Conservation (phyloP, 2,888 invertebrate genomes). For the Ophioninae sp. region DNA sequence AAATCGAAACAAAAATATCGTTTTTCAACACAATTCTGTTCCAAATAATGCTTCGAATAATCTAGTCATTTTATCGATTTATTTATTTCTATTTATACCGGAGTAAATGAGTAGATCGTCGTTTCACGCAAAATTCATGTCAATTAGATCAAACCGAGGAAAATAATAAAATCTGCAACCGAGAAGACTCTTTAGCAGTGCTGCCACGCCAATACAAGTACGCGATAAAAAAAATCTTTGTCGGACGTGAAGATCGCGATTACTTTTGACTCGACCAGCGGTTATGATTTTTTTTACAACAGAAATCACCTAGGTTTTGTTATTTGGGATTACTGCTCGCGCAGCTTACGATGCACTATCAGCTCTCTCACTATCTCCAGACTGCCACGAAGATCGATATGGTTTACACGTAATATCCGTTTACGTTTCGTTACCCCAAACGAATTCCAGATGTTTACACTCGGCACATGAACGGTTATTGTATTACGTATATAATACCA, state of each 20-base stretch:
- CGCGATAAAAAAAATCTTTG: constrained; percentile 34
- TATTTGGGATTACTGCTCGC: constrained; percentile 48
- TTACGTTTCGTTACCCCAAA: constrained; percentile 51
- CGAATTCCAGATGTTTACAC: constrained; percentile 54
- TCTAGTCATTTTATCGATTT: constrained; percentile 59
- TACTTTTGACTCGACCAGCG: constrained; percentile 28
- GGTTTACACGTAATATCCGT: constrained; percentile 43
- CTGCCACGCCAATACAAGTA: constrained; percentile 49
- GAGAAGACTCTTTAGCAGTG: constrained; percentile 48
- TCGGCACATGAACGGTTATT: constrained; percentile 54
- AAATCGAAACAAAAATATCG: constrained; percentile 4
- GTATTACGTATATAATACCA: constrained; percentile 47
- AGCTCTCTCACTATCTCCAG: background rate
- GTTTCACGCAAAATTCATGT: constrained; percentile 22
- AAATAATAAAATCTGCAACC: background rate
- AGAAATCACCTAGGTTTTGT: constrained; percentile 46
- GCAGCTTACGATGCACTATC: constrained; percentile 47
- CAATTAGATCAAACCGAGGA: constrained; percentile 18
- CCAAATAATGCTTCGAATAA: constrained; percentile 34
- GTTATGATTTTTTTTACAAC: constrained; percentile 36
- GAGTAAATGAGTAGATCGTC: constrained; percentile 3
- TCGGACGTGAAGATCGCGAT: constrained; percentile 46
- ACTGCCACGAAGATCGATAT: constrained; percentile 43
- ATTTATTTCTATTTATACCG: constrained; percentile 19
- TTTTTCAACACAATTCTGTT: constrained; percentile 2